These are phyloP conservation scores for Panthera uncia DNA, from an alignment of 2,113 vertebrate genomes.

Conservation along the genomic window DNA sequence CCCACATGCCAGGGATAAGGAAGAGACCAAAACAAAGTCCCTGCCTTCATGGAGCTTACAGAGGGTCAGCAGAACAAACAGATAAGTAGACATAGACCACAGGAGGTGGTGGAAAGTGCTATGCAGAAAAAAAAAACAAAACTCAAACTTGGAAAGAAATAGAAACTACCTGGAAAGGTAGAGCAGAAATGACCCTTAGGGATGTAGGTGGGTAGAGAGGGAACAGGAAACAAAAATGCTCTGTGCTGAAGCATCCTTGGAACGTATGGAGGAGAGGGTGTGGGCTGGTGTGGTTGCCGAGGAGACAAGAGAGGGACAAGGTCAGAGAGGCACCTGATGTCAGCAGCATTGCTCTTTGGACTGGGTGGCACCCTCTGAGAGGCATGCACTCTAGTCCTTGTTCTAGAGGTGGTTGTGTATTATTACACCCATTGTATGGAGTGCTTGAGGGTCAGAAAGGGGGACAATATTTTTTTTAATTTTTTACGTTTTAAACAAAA, in stretches of 20 bases:
- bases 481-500: no score
- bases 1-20: neutral
- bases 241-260: neutral
- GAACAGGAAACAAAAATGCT: neutral
- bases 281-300: neutral
- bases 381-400: neutral
- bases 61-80: neutral
- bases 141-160: neutral
- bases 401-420: neutral
- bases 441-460: neutral
- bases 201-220: neutral
- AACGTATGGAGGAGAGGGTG: fast-evolving
- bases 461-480: no score
- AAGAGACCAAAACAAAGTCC: neutral
- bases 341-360: neutral
- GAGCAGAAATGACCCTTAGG: neutral
- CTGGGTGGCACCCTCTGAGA: neutral
- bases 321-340: neutral
- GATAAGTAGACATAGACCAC: neutral
- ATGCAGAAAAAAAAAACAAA: neutral
- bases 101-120: neutral
- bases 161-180: neutral
- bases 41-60: neutral
- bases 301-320: neutral
- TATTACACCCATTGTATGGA: fast-evolving